These are phyloP conservation scores for Dasypogon diadema DNA, from an alignment of 2,888 invertebrate species.

Conservation along the genomic window DNA sequence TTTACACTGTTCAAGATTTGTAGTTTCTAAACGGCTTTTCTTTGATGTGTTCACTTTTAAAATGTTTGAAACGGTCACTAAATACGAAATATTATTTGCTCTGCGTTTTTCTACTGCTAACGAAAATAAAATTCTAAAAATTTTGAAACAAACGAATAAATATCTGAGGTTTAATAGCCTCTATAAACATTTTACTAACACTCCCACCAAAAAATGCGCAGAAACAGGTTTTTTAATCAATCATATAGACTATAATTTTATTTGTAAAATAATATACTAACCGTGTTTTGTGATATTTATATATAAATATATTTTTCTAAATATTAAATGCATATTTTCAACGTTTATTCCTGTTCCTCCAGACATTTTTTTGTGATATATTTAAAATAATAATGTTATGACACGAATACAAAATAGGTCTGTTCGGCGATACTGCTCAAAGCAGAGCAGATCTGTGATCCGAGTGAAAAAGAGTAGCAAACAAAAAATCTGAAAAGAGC, in stretches of 20 bases:
- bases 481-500: no score
- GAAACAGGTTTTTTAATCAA: slow-evolving; percentile 30
- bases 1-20: no score
- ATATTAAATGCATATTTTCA: slow-evolving; percentile 17
- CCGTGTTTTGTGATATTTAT: slow-evolving; percentile 48
- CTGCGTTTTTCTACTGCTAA: neutral
- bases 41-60: slow-evolving; percentile 4
- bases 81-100: neutral
- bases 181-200: slow-evolving; percentile 16
- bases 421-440: no score
- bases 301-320: slow-evolving; percentile 42
- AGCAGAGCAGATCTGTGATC: no score
- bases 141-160: neutral
- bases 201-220: slow-evolving; percentile 33
- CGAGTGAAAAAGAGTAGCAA: no score
- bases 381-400: no score
- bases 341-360: no score
- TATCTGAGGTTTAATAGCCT: neutral
- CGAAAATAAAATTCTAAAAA: slow-evolving; percentile 1
- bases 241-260: slow-evolving; percentile 15
- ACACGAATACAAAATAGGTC: no score
- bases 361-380: no score
- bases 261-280: slow-evolving; percentile 27
- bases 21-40: no score
- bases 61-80: neutral